Conservation (phyloP, 2,797 vertebrate genomes). For the Tympanoctomys barrerae region DNA sequence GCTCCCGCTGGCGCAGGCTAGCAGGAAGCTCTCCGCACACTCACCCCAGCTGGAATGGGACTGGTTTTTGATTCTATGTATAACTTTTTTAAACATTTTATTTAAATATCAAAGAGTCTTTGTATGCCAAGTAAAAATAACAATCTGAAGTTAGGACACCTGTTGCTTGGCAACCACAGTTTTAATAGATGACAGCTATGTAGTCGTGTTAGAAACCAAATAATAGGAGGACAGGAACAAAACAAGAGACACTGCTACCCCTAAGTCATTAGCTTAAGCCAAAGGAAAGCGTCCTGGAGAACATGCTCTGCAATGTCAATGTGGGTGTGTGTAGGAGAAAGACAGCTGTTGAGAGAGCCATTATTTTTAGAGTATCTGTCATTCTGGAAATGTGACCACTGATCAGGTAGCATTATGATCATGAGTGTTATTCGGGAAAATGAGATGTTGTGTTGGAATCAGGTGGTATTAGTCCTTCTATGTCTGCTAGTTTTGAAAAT, state of each 20-base stretch:
- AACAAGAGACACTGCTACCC: not conserved
- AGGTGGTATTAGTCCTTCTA: not conserved
- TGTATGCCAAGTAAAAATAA: slow-evolving; percentile 47
- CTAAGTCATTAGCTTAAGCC: slow-evolving; percentile 52
- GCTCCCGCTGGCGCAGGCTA: too few species aligned
- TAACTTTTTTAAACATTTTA: not conserved
- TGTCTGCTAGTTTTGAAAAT: not conserved
- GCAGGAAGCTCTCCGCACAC: too few species aligned
- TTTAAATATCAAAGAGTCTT: slow-evolving; percentile 37
- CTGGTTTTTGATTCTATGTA: slow-evolving; percentile 61
- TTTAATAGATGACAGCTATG: slow-evolving; percentile 8
- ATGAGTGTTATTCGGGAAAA: slow-evolving; percentile 33
- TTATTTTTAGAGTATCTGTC: slow-evolving; percentile 66
- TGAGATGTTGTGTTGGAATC: not conserved
- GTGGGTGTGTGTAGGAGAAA: slow-evolving; percentile 39
- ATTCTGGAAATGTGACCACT: slow-evolving; percentile 64
- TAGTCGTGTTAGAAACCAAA: slow-evolving; percentile 25
- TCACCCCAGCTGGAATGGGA: too few species aligned
- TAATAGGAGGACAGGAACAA: slow-evolving; percentile 20
- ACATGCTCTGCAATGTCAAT: slow-evolving; percentile 15
- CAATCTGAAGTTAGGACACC: slow-evolving; percentile 16
- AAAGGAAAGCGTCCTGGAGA: not conserved
- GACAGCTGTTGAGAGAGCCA: slow-evolving; percentile 50
- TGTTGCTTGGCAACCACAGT: slow-evolving; percentile 44
- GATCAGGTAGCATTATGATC: not conserved